Evolutionary conservation across 1,140 invertebrate genomes (phyloP).

Genomic region (Calephelis virginiensis): DNA sequence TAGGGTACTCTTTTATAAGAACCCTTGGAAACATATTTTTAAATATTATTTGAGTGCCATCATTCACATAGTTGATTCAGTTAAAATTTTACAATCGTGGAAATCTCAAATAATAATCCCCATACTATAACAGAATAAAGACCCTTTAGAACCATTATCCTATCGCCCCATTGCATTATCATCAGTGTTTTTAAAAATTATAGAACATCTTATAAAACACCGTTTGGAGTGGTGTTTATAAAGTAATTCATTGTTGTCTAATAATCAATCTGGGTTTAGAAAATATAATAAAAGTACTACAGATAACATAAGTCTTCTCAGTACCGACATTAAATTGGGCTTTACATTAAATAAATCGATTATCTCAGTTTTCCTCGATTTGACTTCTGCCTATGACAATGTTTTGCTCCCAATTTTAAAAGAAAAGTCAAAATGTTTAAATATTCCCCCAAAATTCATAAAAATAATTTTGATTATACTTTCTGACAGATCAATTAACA

Average conservation of each 20-base stretch:
- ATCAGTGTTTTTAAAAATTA: constrained; percentile 32
- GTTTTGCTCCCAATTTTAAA: constrained; percentile 30
- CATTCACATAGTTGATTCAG: constrained; percentile 20
- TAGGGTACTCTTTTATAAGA: constrained; percentile 30
- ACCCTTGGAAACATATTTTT: background rate
- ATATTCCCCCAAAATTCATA: constrained; percentile 23
- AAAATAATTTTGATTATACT: constrained; percentile 28
- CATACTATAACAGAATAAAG: constrained; percentile 36
- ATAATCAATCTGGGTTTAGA: constrained; percentile 34
- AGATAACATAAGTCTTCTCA: constrained; percentile 33
- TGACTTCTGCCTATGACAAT: constrained; percentile 33
- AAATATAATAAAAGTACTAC: constrained; percentile 25
- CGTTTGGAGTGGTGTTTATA: constrained; percentile 32
- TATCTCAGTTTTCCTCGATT: constrained; percentile 29
- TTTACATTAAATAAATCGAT: constrained; percentile 24
- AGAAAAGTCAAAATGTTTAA: constrained; percentile 25
- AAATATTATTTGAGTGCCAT: constrained; percentile 24
- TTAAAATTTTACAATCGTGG: constrained; percentile 26
- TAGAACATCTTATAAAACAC: constrained; percentile 36
- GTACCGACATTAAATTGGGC: constrained; percentile 28
- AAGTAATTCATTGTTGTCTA: constrained; percentile 23
- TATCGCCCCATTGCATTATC: constrained; percentile 38
- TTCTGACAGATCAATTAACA: too few species aligned
- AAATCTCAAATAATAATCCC: constrained; percentile 38
- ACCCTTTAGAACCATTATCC: constrained; percentile 23